Percentiles rank a stretch among this genome's conserved stretches.
Evolutionary conservation across 1,140 invertebrate genomes (phyloP).

Genomic region (Lamellibrachia luymesi): DNA sequence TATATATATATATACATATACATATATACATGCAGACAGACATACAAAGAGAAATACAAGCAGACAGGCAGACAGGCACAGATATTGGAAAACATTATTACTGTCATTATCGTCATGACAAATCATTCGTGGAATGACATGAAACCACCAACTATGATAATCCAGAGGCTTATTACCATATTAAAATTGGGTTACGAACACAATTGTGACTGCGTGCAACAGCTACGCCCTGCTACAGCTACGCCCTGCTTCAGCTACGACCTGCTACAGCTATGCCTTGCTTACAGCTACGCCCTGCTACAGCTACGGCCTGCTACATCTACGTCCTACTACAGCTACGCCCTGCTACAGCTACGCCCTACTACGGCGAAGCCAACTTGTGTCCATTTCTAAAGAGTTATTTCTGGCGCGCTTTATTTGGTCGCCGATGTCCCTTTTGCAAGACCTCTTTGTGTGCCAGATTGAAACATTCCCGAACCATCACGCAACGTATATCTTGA

Average conservation of each 20-base stretch:
- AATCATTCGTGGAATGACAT: background rate
- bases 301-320: too few relatives aligned
- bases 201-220: background rate
- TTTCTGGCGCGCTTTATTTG: background rate
- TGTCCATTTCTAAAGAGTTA: background rate
- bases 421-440: background rate
- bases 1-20: background rate
- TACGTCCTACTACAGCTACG: background rate
- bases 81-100: background rate
- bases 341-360: background rate
- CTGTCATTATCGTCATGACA: background rate
- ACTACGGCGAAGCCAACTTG: background rate
- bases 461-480: background rate
- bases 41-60: background rate
- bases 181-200: background rate
- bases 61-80: background rate
- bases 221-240: too few relatives aligned
- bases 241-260: too few relatives aligned
- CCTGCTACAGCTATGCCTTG: background rate
- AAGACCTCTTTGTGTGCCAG: background rate
- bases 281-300: background rate
- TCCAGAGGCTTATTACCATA: background rate
- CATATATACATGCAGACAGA: background rate
- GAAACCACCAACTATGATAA: background rate
- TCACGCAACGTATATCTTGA: background rate